Base-by-base conservation (phyloP, 23 tunicate species). In the Clavelina lepadiformis region DNA sequence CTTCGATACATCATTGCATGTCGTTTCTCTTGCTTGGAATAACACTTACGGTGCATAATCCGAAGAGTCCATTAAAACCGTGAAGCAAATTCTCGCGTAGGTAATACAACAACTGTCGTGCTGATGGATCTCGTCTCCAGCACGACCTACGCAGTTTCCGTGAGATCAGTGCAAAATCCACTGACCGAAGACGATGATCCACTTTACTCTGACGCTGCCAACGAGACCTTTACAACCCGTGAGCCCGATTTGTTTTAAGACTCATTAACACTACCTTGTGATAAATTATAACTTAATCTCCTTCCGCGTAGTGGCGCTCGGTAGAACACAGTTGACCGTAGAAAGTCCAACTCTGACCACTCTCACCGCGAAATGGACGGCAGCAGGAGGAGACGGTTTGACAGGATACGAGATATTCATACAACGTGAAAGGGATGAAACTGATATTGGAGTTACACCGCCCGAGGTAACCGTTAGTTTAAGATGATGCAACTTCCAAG, bases 311-410 rank as follows among this genome's bases (percentile, higher is more conserved):
- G 15, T 41, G 49, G 15, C 15, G 49, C 83, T 86, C 20, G 95
- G 95, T 55, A 53, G 71, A 46, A 78, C 85, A 18, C 31, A 2
- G 1, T 63, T 86, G 0, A 45, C 54, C 1, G 29, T 86, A 5
- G 36, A 46, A 24, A 65, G 78, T 45, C 74, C 85, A 30, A 86
- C 95, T 3, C 31, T 86, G 20, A 78, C 85, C 2, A 71, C 95
- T 26, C 6, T 86, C 15, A 61, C 46, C 22, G 85, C 80, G 3
- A 35, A 31, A 21, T 86, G 95, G 95, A 27, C 57, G 45, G 71
- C 70, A 2, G 95, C 95, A 4, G 80, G 80, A 2, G 85, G 95
- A 47, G 85, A 86, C 56, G 74, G 77, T 0, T 33, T 86, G 30
- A 71, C 80, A 33, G 80, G 80, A 11, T 86, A 78, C 62, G 72